Conservation (phyloP, 2,888 invertebrate species). For the Heliconius sara region DNA sequence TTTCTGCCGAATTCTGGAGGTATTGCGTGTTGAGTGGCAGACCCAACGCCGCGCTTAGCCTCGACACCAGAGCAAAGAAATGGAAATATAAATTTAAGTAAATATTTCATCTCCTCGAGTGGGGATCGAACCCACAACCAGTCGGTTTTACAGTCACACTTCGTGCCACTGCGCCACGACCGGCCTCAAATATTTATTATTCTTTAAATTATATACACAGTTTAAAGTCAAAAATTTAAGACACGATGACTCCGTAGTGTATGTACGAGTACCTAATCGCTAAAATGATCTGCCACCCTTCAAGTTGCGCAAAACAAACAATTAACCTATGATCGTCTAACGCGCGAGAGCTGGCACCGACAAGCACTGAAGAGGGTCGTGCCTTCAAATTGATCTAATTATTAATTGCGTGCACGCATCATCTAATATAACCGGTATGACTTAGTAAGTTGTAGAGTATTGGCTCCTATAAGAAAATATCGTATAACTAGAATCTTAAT, state of each 20-base stretch:
- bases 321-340: constrained; percentile 42
- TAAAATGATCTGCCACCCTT: constrained; percentile 35
- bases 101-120: too few species aligned
- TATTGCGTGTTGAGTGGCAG: too few species aligned
- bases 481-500: neutral
- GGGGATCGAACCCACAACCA: too few species aligned
- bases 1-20: too few species aligned
- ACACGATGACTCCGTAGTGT: neutral
- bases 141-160: too few species aligned
- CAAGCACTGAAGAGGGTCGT: constrained; percentile 64
- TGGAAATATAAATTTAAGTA: too few species aligned
- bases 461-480: neutral
- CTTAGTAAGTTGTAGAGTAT: neutral
- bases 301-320: constrained; percentile 40
- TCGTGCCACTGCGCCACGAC: too few species aligned
- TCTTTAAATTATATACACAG: neutral
- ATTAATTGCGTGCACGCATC: constrained; percentile 56
- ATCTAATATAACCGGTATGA: constrained; percentile 23
- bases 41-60: too few species aligned
- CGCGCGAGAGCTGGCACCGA: constrained; percentile 56
- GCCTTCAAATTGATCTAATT: constrained; percentile 58
- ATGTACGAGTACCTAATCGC: neutral
- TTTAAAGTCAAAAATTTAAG: neutral
- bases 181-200: too few species aligned
- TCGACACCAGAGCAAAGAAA: too few species aligned